Percentiles rank a stretch among this genome's conserved stretches.
phyloP scores from a whole-genome alignment of 2,797 vertebrate species.

The Thripadectes ignobilis region DNA sequence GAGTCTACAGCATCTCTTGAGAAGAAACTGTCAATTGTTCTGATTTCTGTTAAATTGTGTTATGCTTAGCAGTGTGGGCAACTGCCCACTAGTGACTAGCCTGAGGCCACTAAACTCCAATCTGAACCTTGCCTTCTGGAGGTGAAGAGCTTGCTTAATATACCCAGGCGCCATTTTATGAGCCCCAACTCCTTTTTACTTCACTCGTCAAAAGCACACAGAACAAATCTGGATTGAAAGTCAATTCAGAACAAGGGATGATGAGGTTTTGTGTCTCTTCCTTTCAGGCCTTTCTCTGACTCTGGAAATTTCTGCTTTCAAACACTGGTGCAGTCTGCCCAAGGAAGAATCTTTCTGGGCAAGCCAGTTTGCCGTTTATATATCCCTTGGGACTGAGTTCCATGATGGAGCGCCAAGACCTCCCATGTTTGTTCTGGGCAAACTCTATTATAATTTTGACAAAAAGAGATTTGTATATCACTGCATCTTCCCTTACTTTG shows the following conservation, averaged over 20 bases:
- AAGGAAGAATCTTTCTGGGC: neutral
- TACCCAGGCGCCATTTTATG: constrained; percentile 17
- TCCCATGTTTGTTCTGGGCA: neutral
- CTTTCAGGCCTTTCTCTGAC: neutral
- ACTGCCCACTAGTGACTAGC: neutral
- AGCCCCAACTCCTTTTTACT: neutral
- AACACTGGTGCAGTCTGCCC: neutral
- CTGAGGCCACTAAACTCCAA: constrained; percentile 10
- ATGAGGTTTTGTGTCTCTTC: neutral
- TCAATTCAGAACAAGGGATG: neutral
- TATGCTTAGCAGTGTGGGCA: constrained; percentile 27
- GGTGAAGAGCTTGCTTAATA: constrained; percentile 44
- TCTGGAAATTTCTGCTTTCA: neutral
- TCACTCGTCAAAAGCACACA: neutral
- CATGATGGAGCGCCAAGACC: neutral
- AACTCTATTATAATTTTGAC: neutral
- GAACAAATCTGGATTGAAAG: neutral
- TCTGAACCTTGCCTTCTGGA: constrained; percentile 50
- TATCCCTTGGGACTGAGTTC: neutral
- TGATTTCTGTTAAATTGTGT: constrained; percentile 48
- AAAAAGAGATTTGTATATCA: neutral
- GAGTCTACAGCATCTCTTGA: constrained; percentile 62
- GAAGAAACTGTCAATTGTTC: constrained; percentile 67
- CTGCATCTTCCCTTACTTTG: neutral
- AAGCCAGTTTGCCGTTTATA: neutral